Base-by-base conservation (phyloP, 2,888 invertebrate genomes). In the Elmis aenea region DNA sequence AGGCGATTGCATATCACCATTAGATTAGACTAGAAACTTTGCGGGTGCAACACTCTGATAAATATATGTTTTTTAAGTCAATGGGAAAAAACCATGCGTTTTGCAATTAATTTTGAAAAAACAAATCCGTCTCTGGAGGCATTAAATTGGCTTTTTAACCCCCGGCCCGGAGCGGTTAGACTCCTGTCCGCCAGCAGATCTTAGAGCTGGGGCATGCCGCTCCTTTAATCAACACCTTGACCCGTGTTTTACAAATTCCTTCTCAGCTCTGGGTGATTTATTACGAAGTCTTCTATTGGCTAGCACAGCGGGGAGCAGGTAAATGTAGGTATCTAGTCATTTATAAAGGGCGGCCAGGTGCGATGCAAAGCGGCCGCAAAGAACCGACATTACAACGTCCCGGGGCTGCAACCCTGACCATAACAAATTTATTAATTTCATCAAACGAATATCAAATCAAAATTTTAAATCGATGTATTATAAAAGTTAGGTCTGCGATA, bases 211-310 rank as follows among this genome's bases (percentile, higher is more conserved):
- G 50, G 50, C 55, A 46, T 49, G 58, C 61, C 60, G 62, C 59
- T 64, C 56, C 61, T 62, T 64, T 64, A 65, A 63, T 64, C 64
- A 64, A 61, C 61, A 63, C 64, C 60, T 61, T 61, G 59, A 59
- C 61, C 59, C 59, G 61, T 61, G 60, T 64, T 64, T 61, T 62
- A 63, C 61, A 63, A 63, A 63, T 64, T 62, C 63, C 57, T 58
- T 62, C 61, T 59, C 61, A 55, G 62, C 60, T 60, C 57, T 51
- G 54, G 59, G 63, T 67, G 66, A 67, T 66, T 66, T 67, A 67
- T 67, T 66, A 65, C 50, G 47, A 59, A 58, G 50, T 59, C 54
- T 57, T 58, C 63, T 60, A 66, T 67, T 66, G 66, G 66, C 61
- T 60, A 55, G 60, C 66, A 43, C 63, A 58, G 57, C 59, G 56